Base-by-base conservation (phyloP, 1,140 invertebrate genomes). In the Lanistes nyassanus region DNA sequence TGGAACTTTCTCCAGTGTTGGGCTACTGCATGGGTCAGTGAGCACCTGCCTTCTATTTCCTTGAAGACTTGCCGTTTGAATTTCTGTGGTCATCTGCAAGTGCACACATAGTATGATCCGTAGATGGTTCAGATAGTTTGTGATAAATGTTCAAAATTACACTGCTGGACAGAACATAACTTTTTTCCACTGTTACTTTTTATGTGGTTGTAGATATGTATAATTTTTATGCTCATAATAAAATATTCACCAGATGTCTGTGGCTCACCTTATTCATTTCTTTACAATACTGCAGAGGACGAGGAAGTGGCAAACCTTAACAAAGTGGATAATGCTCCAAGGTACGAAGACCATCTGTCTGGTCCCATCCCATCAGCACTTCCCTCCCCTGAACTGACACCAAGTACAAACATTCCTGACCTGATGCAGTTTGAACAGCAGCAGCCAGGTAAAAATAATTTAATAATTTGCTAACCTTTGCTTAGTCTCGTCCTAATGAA, bases 341-440 rank as follows among this genome's bases (percentile, higher is more conserved):
- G 64, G n/a, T 73, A 73, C n/a, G 26, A 79, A 47, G 85, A 87
- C 76, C 65, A 85, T 21, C 69, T 88, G 26, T 79, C 74, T 76
- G 83, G 76, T n/a, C 81, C 83, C 42, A 80, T 88, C 34, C 87
- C 87, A 9, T 87, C 84, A 55, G 76, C 80, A 58, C 76, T 88
- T 34, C 87, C 87, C 29, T 87, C 86, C 13, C 87, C 87, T 11
- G 79, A 79, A 29, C 72, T 88, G 4, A 74, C 76, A 36, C 85
- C 87, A 53, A 68, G 58, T 62, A 74, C 66, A 31, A 62, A 76
- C 72, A 56, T 70, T 29, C 65, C 69, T 55, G 82, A 83, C 78
- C 81, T 87, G 13, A 87, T 87, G 67, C 76, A 75, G 60, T 84
- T 88, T 78, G 77, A 75, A 51, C n/a, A 73, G 0, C n/a, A 75